Conservation (phyloP, 2,113 vertebrate species). For the Arvicanthis niloticus region DNA sequence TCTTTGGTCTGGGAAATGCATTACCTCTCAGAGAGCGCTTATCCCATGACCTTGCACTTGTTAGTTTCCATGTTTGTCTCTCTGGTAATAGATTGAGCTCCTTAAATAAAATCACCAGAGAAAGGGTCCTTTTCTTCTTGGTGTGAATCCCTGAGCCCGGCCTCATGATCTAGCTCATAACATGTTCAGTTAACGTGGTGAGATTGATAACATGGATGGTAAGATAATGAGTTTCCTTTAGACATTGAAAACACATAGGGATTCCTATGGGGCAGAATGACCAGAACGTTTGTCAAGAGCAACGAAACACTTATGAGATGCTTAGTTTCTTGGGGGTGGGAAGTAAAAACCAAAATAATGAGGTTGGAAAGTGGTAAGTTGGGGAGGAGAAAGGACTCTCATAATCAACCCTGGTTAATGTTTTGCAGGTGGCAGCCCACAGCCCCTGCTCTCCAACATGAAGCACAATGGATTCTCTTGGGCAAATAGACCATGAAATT, state of each 20-base stretch:
- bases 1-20: neutral
- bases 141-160: neutral
- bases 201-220: neutral
- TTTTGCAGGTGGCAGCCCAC: conserved; percentile 11
- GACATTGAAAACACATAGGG: neutral
- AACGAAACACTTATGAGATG: neutral
- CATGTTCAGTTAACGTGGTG: neutral
- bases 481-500: neutral
- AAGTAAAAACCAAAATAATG: neutral
- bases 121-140: neutral
- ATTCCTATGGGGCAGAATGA: neutral
- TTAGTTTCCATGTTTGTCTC: neutral
- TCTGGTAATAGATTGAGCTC: neutral
- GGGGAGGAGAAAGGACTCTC: conserved; percentile 28
- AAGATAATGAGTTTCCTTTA: neutral
- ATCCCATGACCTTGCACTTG: no score
- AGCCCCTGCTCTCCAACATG: conserved; percentile 24
- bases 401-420: neutral
- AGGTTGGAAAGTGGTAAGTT: conserved; percentile 17
- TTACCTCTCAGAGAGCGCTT: neutral
- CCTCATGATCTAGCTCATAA: neutral
- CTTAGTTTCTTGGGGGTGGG: neutral
- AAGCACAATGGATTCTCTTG: conserved; percentile 41
- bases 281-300: neutral
- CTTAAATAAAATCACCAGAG: neutral